Evolutionary conservation across 2,797 vertebrate genomes (phyloP).

Genomic region (Orientallactaga sibirica): DNA sequence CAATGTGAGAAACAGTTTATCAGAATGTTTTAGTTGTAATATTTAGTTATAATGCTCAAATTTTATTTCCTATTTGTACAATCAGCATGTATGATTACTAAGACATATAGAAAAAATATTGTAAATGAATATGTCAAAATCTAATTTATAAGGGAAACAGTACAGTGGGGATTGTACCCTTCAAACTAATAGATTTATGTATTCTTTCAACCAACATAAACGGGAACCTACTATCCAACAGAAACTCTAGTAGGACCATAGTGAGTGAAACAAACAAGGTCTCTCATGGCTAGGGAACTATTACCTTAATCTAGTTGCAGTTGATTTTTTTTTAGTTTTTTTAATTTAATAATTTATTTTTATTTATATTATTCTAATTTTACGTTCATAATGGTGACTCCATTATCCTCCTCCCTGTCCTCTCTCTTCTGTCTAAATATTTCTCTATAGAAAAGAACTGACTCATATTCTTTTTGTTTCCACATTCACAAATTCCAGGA

Average conservation of each 20-base stretch:
- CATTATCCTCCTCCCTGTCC: too few relatives aligned
- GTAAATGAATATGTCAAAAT: constrained; percentile 42
- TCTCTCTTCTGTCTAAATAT: not conserved
- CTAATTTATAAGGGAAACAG: constrained; percentile 64
- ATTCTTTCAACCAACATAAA: constrained; percentile 29
- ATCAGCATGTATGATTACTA: constrained; percentile 12
- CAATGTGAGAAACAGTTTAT: constrained; percentile 50
- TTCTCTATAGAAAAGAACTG: constrained; percentile 51
- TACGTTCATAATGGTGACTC: too few relatives aligned
- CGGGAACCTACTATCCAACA: constrained; percentile 31
- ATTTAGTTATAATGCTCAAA: constrained; percentile 44
- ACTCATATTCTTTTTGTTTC: constrained; percentile 44
- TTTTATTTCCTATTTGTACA: constrained; percentile 72
- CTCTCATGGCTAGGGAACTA: constrained; percentile 9
- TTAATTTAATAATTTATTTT: too few relatives aligned
- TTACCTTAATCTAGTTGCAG: constrained; percentile 29
- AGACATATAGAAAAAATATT: constrained; percentile 60
- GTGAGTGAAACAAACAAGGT: constrained; percentile 20
- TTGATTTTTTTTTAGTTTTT: constrained; percentile 48
- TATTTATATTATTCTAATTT: too few relatives aligned
- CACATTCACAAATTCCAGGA: constrained; percentile 50
- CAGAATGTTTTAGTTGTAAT: constrained; percentile 27
- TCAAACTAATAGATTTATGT: constrained; percentile 51
- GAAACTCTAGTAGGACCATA: not conserved
- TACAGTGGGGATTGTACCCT: not conserved